A percentile compares a stretch with the other conserved stretches of the same genome.
phyloP scores from a whole-genome alignment of 2,797 vertebrate species.

The Cephalopachus bancanus region DNA sequence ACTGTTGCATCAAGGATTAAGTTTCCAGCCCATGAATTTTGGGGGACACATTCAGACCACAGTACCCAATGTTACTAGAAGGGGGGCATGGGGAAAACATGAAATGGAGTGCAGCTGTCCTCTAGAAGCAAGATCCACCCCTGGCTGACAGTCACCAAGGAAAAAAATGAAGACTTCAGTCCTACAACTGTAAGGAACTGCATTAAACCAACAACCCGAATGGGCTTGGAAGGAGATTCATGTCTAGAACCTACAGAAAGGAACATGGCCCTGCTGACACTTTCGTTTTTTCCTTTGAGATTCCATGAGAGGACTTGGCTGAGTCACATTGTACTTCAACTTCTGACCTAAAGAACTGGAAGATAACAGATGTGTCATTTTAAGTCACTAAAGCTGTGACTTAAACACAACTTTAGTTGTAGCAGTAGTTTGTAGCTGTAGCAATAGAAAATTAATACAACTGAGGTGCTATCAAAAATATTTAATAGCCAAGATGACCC shows the following conservation, averaged over 20 bases:
- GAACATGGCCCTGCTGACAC: not conserved
- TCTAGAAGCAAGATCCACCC: not conserved
- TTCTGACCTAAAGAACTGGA: not conserved
- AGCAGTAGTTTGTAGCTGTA: not conserved
- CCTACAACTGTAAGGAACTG: not conserved
- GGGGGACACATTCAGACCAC: not conserved
- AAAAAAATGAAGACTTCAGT: not conserved
- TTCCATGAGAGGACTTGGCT: not conserved
- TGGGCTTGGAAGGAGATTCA: not conserved
- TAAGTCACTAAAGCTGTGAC: not conserved
- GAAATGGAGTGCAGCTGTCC: not conserved
- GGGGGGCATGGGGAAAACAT: rapidly evolving
- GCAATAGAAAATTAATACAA: not conserved
- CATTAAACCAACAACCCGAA: not conserved
- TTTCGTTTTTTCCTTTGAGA: not conserved
- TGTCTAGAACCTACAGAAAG: not conserved
- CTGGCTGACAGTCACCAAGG: not conserved
- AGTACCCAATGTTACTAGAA: not conserved
- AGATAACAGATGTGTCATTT: not conserved
- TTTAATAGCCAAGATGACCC: not conserved
- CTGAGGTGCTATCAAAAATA: not conserved
- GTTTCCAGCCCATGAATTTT: not conserved
- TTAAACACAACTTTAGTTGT: no score
- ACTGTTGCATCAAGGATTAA: not conserved
- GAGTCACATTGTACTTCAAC: not conserved